phyloP scores from a whole-genome alignment of 2,888 invertebrate species.

The Noctua fimbriata region DNA sequence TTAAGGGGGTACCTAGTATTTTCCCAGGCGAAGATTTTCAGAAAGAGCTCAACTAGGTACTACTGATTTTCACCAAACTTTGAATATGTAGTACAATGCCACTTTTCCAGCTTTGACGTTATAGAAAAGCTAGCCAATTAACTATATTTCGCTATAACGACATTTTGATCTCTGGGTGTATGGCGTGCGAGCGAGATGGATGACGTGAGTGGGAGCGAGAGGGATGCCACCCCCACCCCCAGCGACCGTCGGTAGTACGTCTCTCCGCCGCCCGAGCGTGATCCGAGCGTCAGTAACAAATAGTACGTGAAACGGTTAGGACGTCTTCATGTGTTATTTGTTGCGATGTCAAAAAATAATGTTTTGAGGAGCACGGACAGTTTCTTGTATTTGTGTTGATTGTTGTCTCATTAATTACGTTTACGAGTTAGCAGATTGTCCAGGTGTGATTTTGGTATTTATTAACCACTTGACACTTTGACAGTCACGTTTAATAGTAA shows the following conservation, averaged over 20 bases:
- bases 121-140: conserved; percentile 17
- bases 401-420: not conserved
- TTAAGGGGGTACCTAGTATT: not conserved
- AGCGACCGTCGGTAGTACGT: conserved; percentile 3
- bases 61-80: not conserved
- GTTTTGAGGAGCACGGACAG: not conserved
- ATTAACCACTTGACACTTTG: not conserved
- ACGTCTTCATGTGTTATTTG: not conserved
- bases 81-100: not conserved
- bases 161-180: conserved; percentile 26
- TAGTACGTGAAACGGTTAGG: not conserved
- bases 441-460: not conserved
- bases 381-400: not conserved
- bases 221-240: not conserved
- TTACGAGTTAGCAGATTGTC: not conserved
- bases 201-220: conserved; percentile 6
- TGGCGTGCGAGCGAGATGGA: conserved; percentile 1
- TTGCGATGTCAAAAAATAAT: not conserved
- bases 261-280: conserved; percentile 10
- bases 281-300: conserved; percentile 8
- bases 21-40: not conserved
- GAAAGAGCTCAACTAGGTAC: not conserved
- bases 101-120: conserved; percentile 18
- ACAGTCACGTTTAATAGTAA: not conserved
- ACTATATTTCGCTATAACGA: conserved; percentile 18